Conservation (phyloP, 1,140 invertebrate species). For the Drosophila sechellia region DNA sequence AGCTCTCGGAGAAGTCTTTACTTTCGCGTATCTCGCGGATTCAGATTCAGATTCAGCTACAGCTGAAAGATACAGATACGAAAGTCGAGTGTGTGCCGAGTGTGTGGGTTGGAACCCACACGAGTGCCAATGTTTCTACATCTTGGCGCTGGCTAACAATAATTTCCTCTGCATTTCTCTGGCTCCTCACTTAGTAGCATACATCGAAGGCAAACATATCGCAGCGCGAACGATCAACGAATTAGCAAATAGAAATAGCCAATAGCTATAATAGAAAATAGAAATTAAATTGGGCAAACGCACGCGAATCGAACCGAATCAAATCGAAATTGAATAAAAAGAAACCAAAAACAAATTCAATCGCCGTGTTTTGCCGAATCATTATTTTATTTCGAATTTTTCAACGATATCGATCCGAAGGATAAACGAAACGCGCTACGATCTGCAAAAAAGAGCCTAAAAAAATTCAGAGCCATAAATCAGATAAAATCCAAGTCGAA, state of each 20-base stretch:
- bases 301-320: conserved; percentile 27
- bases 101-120: conserved; percentile 34
- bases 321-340: conserved; percentile 3
- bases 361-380: conserved; percentile 37
- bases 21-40: conserved; percentile 3
- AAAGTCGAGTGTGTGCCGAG: conserved; percentile 16
- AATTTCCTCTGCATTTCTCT: conserved; percentile 55
- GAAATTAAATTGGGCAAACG: conserved; percentile 44
- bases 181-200: conserved; percentile 76
- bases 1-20: conserved; percentile 10
- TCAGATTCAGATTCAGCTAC: too few species aligned
- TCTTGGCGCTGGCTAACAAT: conserved; percentile 56
- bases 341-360: conserved; percentile 4
- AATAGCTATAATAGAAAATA: conserved; percentile 55
- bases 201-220: conserved; percentile 81
- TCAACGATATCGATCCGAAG: conserved; percentile 47
- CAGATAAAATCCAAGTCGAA: conserved; percentile 1
- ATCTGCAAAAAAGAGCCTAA: conserved; percentile 21
- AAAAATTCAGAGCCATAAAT: conserved; percentile 11
- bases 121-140: conserved; percentile 30
- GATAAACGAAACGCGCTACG: conserved; percentile 56
- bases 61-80: not conserved
- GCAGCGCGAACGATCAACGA: conserved; percentile 80
- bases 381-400: conserved; percentile 31
- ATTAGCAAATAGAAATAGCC: conserved; percentile 66